Percentiles rank a stretch among this genome's conserved stretches.
phyloP scores from a whole-genome alignment of 2,888 invertebrate species.

The Liopterus haemorrhoidalis region DNA sequence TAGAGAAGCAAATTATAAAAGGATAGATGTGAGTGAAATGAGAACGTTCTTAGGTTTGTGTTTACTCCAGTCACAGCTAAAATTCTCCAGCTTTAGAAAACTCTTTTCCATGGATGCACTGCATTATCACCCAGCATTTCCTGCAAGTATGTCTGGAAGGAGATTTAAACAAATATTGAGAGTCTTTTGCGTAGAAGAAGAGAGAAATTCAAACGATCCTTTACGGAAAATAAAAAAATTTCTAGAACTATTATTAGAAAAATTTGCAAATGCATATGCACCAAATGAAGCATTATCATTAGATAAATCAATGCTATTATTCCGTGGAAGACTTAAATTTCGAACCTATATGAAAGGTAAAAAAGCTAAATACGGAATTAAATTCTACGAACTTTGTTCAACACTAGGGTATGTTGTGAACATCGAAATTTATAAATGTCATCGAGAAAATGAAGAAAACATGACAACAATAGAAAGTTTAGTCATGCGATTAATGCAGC shows the following conservation, averaged over 20 bases:
- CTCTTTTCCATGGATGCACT: conserved; percentile 16
- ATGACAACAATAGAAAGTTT: conserved; percentile 30
- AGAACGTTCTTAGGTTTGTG: conserved; percentile 23
- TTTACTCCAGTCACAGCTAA: conserved; percentile 17
- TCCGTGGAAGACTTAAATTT: conserved; percentile 29
- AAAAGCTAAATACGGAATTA: conserved; percentile 32
- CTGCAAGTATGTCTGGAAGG: conserved; percentile 14
- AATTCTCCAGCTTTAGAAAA: conserved; percentile 17
- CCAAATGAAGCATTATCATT: conserved; percentile 28
- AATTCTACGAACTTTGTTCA: conserved; percentile 31
- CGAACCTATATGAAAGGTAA: conserved; percentile 31
- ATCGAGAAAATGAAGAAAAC: conserved; percentile 23
- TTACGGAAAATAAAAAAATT: conserved; percentile 19
- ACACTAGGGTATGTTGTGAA: conserved; percentile 31
- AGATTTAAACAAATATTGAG: conserved; percentile 23
- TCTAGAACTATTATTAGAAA: conserved; percentile 20
- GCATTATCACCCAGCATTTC: conserved; percentile 21
- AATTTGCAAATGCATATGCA: conserved; percentile 23
- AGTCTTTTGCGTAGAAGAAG: conserved; percentile 16
- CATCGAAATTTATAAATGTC: conserved; percentile 30
- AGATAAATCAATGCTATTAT: conserved; percentile 30
- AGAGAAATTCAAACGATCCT: conserved; percentile 8
- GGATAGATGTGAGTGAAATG: conserved; percentile 19
- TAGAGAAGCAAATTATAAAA: conserved; percentile 19
- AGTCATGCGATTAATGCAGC: conserved; percentile 33